Evolutionary conservation across 2,888 invertebrate species (phyloP).

Genomic region (Automeris io): DNA sequence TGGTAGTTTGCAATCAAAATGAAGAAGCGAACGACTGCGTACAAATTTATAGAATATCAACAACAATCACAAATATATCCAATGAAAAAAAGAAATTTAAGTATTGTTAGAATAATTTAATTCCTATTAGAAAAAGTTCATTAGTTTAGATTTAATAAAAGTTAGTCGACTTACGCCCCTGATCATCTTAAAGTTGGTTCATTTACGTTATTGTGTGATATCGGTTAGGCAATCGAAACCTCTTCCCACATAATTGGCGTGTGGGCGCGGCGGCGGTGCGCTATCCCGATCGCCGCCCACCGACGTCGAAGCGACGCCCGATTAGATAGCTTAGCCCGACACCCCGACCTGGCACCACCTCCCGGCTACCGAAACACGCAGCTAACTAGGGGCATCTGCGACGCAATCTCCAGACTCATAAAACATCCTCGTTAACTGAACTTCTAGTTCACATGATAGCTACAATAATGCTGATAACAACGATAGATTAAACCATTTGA

Average conservation of each 20-base stretch:
- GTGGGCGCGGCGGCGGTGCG: constrained; percentile 64
- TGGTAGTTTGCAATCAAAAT: no score
- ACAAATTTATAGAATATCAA: no score
- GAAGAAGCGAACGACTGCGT: no score
- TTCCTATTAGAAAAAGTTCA: no score
- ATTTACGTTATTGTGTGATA: constrained; percentile 58
- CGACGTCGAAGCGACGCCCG: constrained; percentile 63
- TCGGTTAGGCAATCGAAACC: constrained; percentile 65
- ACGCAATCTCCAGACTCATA: constrained; percentile 30
- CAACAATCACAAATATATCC: no score
- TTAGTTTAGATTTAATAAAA: no score
- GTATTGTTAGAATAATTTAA: no score
- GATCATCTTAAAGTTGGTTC: constrained; percentile 49
- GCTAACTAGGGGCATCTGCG: constrained; percentile 31
- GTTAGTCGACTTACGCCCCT: constrained; percentile 58
- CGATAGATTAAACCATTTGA: no score
- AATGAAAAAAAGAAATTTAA: no score
- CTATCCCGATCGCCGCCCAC: constrained; percentile 72
- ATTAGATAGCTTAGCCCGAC: constrained; percentile 62
- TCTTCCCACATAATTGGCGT: constrained; percentile 76
- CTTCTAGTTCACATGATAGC: no score
- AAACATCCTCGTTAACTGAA: constrained; percentile 29
- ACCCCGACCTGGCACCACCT: constrained; percentile 50
- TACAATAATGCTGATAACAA: no score
- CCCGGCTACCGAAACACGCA: constrained; percentile 34